Evolutionary conservation across 2,797 vertebrate species (phyloP).

Genomic region (Helarctos malayanus): DNA sequence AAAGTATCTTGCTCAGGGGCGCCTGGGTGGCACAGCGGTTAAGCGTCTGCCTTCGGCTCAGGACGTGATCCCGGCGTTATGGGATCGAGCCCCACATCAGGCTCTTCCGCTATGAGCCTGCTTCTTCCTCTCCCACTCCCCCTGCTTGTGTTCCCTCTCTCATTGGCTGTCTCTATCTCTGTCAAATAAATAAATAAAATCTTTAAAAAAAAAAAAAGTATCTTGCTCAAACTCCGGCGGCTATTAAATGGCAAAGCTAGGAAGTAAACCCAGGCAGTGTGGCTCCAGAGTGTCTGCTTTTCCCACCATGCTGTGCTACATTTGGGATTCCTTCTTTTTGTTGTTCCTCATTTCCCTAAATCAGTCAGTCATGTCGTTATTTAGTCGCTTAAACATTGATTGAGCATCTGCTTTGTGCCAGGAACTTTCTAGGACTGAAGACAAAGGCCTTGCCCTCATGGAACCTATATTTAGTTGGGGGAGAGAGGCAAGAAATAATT

Average conservation of each 20-base stretch:
- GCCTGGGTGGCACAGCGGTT: no score
- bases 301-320: neutral
- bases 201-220: neutral
- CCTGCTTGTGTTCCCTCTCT: no score
- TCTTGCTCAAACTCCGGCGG: neutral
- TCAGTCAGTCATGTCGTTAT: neutral
- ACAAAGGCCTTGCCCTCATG: neutral
- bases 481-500: slow-evolving; percentile 15
- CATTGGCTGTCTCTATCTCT: no score
- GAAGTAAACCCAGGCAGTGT: neutral
- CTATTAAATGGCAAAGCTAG: slow-evolving; percentile 2
- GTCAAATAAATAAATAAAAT: no score
- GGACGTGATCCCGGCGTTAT: no score
- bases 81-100: no score
- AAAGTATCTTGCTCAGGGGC: neutral
- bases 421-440: neutral
- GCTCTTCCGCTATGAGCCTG: no score
- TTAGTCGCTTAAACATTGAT: neutral
- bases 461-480: slow-evolving; percentile 14
- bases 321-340: neutral
- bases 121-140: no score
- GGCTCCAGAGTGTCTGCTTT: neutral
- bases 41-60: no score
- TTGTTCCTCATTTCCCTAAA: neutral
- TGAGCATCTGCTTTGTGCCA: neutral